Percentiles rank a stretch among this genome's conserved stretches.
These are phyloP conservation scores for Acleris holmiana DNA, from an alignment of 2,888 invertebrate species.

Conservation along the genomic window DNA sequence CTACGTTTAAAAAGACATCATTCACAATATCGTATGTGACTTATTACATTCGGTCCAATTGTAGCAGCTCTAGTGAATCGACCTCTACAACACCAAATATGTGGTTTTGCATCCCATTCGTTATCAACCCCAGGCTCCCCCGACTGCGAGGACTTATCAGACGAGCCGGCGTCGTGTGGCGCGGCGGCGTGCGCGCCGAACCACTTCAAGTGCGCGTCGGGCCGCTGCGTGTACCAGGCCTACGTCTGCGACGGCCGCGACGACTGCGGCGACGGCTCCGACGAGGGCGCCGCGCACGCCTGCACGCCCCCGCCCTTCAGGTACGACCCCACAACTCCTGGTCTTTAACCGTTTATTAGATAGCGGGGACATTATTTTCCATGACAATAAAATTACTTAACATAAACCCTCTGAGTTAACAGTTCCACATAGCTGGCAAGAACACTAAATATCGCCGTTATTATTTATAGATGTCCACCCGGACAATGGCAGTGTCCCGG, in stretches of 20 bases:
- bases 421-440: too few species aligned
- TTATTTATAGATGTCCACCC: constrained; percentile 85
- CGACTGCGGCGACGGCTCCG: constrained; percentile 96
- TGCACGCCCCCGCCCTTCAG: constrained; percentile 91
- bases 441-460: not conserved
- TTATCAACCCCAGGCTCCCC: constrained; percentile 79
- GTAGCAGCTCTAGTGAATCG: too few species aligned
- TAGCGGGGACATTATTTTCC: too few species aligned
- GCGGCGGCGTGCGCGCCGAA: constrained; percentile 89
- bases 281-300: constrained; percentile 92
- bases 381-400: too few species aligned
- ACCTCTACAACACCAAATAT: too few species aligned
- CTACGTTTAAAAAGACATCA: too few species aligned
- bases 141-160: constrained; percentile 96
- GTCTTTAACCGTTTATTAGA: not conserved
- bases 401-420: too few species aligned
- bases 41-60: too few species aligned
- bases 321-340: constrained; percentile 42
- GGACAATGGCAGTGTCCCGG: constrained; percentile 95
- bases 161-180: constrained; percentile 94
- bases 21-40: too few species aligned
- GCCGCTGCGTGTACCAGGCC: constrained; percentile 94
- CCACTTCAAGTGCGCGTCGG: constrained; percentile 93
- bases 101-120: too few species aligned
- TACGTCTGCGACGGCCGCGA: constrained; percentile 97